Base-by-base conservation (phyloP, 2,113 vertebrate genomes). In the Tragulus kanchil region DNA sequence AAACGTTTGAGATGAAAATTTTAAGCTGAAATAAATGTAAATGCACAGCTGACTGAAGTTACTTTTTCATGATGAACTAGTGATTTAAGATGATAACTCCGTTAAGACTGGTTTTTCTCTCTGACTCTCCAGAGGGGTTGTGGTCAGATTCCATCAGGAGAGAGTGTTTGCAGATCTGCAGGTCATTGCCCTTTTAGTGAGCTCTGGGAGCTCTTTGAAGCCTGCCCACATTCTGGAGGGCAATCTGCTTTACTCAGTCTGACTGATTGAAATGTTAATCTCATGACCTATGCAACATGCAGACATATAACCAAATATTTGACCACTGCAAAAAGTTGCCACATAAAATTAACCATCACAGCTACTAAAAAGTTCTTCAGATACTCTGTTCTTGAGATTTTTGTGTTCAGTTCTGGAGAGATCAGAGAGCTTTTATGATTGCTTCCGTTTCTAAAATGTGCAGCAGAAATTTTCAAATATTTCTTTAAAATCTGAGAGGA, bases 1-100 rank as follows among this genome's bases (percentile, higher is more conserved):
- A 59, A 97, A 93, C 36, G n/a, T 78, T 94, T 93, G 42, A 50
- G n/a, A 54, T 84, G 82, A 67, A 94, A 83, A 97, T 58, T 69
- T 12, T 77, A 90, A 93, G 93, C 61, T 69, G 77, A 91, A 78
- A 36, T 91, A 23, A 93, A 81, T 90, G 28, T 87, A 93, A 85
- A 65, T 71, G 52, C 26, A 86, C 17, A 85, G 71, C 3, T 50
- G 54, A 65, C 65, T 31, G 91, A 83, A 65, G 86, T 89, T 73
- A 75, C 73, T 87, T 96, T 94, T 84, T 69, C 21, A 7, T 67
- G 58, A 89, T 78, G 56, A 77, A 19, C 52, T n/a, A 25, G 64
- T 42, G 86, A 54, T 56, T 3, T 65, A 26, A 79, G 69, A 75
- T 48, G 59, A 8, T 94, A 69, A 91, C 36, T 26, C 14, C 11